These are phyloP conservation scores for Leptinotarsa tumamoca DNA, from an alignment of 2,888 invertebrate genomes.

Conservation along the genomic window DNA sequence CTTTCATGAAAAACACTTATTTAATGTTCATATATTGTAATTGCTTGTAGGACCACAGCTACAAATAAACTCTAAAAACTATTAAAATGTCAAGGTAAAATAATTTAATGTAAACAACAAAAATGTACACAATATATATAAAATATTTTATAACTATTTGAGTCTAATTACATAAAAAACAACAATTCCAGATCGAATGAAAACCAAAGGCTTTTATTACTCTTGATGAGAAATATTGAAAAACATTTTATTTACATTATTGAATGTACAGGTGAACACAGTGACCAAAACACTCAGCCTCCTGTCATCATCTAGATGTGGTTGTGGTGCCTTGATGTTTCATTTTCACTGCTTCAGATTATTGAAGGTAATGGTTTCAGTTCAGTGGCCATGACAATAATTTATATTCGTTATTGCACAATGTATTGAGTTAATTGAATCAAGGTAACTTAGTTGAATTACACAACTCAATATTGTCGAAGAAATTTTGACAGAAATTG, in stretches of 20 bases:
- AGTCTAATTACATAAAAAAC: constrained; percentile 50
- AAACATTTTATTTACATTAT: constrained; percentile 56
- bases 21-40: constrained; percentile 56
- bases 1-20: constrained; percentile 39
- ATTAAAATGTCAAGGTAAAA: constrained; percentile 62
- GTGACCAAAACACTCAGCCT: constrained; percentile 34
- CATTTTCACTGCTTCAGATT: too few relatives aligned
- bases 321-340: too few relatives aligned
- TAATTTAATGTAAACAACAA: constrained; percentile 64
- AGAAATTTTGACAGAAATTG: neutral
- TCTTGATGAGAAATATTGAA: constrained; percentile 36
- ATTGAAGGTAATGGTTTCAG: neutral
- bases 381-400: too few relatives aligned
- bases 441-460: too few relatives aligned
- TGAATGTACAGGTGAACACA: constrained; percentile 61
- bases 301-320: neutral
- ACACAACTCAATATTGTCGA: too few relatives aligned
- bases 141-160: constrained; percentile 49
- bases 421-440: too few relatives aligned
- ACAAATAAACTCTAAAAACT: constrained; percentile 62
- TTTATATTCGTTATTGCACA: too few relatives aligned
- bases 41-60: constrained; percentile 64
- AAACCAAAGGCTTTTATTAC: constrained; percentile 52
- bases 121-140: constrained; percentile 62
- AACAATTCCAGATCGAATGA: constrained; percentile 50